These are phyloP conservation scores for Pimpla rufipes DNA, from an alignment of 2,888 invertebrate species.

Conservation along the genomic window DNA sequence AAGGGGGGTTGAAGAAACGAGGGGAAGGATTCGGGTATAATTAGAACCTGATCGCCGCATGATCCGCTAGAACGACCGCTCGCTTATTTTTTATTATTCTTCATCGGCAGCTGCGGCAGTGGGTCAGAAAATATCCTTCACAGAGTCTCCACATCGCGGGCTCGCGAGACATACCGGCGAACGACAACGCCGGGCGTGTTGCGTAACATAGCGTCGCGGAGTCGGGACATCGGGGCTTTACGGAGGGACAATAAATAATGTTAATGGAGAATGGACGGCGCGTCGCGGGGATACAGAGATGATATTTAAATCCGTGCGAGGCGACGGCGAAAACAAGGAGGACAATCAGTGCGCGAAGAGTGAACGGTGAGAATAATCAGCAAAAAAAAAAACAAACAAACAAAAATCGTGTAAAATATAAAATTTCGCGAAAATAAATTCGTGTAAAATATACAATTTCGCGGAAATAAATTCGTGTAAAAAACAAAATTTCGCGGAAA, in stretches of 20 bases:
- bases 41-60: constrained; percentile 69
- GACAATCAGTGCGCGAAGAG: constrained; percentile 63
- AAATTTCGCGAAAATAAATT: no score
- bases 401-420: no score
- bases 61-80: constrained; percentile 78
- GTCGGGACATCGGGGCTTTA: constrained; percentile 13
- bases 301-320: constrained; percentile 30
- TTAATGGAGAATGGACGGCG: constrained; percentile 19
- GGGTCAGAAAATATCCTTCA: constrained; percentile 53
- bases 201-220: not conserved
- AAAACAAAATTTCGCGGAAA: no score
- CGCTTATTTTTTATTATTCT: constrained; percentile 83
- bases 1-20: not conserved
- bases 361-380: constrained; percentile 16
- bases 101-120: constrained; percentile 76
- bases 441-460: no score
- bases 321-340: constrained; percentile 38
- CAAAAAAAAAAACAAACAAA: no score
- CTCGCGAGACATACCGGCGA: no score
- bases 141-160: constrained; percentile 38
- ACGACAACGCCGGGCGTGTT: no score
- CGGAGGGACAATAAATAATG: constrained; percentile 63
- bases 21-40: constrained; percentile 33
- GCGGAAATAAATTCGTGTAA: no score
- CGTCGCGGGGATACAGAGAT: constrained; percentile 33